phyloP scores from a whole-genome alignment of 2,797 vertebrate genomes.

The Gymnoscopelus microlampas region DNA sequence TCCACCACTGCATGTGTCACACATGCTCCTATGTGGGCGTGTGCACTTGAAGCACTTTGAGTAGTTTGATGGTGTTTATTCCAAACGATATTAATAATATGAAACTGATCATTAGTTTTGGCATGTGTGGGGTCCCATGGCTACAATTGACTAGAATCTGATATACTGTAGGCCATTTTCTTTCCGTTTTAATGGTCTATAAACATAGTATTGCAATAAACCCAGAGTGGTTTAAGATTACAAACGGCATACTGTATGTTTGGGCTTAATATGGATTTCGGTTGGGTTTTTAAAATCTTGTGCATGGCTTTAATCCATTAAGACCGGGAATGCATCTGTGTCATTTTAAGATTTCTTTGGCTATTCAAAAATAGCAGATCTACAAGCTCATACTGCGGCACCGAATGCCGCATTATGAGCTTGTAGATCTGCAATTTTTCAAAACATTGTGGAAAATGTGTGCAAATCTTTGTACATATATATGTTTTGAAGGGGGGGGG shows the following conservation, averaged over 20 bases:
- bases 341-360: too few relatives aligned
- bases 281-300: too few relatives aligned
- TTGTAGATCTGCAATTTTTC: too few relatives aligned
- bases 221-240: background rate
- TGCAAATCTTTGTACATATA: too few relatives aligned
- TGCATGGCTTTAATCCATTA: background rate
- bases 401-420: too few relatives aligned
- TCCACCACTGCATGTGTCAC: background rate
- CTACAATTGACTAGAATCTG: slow-evolving; percentile 1
- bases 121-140: slow-evolving; percentile 1
- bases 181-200: background rate
- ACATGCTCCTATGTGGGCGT: background rate
- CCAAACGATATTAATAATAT: slow-evolving; percentile 1
- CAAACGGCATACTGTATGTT: background rate
- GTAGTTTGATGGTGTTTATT: background rate
- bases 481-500: too few relatives aligned
- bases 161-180: background rate
- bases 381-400: too few relatives aligned
- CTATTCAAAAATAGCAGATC: too few relatives aligned
- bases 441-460: too few relatives aligned
- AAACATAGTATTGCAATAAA: slow-evolving; percentile 17
- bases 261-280: background rate
- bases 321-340: too few relatives aligned
- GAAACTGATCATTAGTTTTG: slow-evolving; percentile 17
- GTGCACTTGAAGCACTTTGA: background rate